These are phyloP conservation scores for Mus caroli DNA, from an alignment of 2,797 vertebrate species.

Conservation along the genomic window DNA sequence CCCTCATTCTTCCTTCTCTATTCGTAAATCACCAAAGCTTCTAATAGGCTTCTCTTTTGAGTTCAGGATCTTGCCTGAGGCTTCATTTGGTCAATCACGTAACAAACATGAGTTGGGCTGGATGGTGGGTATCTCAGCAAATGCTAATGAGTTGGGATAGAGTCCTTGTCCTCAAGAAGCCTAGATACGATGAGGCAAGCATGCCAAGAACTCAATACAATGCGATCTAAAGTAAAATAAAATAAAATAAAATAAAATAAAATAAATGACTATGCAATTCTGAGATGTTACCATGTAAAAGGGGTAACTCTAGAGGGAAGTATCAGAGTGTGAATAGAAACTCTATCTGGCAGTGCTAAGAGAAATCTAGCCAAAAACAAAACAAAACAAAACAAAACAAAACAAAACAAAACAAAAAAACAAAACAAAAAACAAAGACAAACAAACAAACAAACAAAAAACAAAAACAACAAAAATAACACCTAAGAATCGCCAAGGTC, in stretches of 20 bases:
- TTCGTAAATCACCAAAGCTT: not conserved
- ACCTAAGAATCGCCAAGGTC: not conserved
- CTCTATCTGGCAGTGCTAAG: not conserved
- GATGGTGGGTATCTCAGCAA: not conserved
- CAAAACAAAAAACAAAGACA: not conserved
- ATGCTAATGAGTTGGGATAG: not conserved
- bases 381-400: not conserved
- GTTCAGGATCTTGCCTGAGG: not conserved
- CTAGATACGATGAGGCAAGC: not conserved
- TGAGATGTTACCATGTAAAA: not conserved
- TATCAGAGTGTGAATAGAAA: not conserved
- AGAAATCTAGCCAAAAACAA: conserved; percentile 15
- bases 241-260: not conserved
- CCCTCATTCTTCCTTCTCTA: not conserved
- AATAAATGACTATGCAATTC: not conserved
- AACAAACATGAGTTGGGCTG: not conserved
- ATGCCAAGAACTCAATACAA: not conserved
- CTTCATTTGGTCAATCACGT: not conserved
- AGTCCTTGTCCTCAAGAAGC: not conserved
- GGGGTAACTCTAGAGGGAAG: not conserved
- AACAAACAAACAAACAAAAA: not conserved
- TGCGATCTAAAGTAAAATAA: not conserved
- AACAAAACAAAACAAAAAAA: too few species aligned
- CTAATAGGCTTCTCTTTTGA: not conserved
- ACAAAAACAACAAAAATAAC: not conserved